A percentile compares a stretch with the other conserved stretches of the same genome.
These are phyloP conservation scores for Pelodiscus sinensis DNA, from an alignment of 2,113 vertebrate genomes.

Conservation along the genomic window DNA sequence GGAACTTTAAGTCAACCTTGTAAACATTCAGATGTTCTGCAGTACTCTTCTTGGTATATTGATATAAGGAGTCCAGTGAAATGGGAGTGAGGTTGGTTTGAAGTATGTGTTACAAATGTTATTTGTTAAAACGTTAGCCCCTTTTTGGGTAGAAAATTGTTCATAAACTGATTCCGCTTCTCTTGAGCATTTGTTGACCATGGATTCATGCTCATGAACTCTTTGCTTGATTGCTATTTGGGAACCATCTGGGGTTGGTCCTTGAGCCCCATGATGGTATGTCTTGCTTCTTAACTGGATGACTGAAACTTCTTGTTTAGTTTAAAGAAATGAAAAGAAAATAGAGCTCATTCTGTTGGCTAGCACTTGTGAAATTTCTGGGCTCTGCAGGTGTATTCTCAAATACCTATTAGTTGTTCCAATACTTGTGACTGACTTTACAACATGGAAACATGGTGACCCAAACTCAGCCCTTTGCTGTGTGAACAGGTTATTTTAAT, in stretches of 20 bases:
- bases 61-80: not conserved
- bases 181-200: not conserved
- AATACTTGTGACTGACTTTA: not conserved
- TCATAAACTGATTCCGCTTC: not conserved
- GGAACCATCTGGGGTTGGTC: not conserved
- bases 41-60: not conserved
- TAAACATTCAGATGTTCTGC: not conserved
- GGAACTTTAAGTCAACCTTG: not conserved
- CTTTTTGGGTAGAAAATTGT: not conserved
- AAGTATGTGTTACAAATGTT: not conserved
- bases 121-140: not conserved
- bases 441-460: not conserved
- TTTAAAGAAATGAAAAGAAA: not conserved
- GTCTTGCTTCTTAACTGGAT: not conserved
- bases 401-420: not conserved
- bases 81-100: not conserved
- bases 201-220: not conserved
- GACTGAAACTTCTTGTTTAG: accelerated
- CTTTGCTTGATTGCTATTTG: not conserved
- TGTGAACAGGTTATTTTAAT: not conserved
- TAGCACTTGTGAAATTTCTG: not conserved
- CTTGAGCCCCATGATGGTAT: not conserved
- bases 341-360: not conserved
- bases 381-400: not conserved
- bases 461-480: not conserved